Evolutionary conservation across 1,140 invertebrate genomes (phyloP), one percentile per base, ranked within the genome.

Genomic region (Limonius californicus): DNA sequence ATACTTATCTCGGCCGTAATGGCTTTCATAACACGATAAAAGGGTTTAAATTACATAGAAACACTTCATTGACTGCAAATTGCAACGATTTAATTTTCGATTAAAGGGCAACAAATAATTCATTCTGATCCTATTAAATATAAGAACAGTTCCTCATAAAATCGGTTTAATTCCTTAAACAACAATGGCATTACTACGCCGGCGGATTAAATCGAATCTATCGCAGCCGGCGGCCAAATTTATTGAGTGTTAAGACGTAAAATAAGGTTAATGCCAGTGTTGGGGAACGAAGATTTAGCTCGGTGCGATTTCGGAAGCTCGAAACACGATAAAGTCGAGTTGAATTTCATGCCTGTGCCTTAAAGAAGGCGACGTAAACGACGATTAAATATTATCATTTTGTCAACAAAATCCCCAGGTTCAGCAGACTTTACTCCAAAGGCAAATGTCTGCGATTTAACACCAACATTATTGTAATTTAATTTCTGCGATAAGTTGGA

Each of bases 191-290:
- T 63, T 63, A 63, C 50, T 59, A 45, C 47, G 32, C 54, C 42
- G 30, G 3, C 27, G 56, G 57, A 54, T 50, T 50, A 50, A 50
- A 50, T 53, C 57, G 47, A 54, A 58, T 58, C 57, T 47, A 59
- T 57, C 47, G 61, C 57, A 58, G 35, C 61, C 55, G 54, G 20
- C 45, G 55, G 45, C 55, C 27, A 56, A 63, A 63, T 63, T 63
- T 63, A 63, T 63, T 56, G 62, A 63, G 54, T 63, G 57, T 56
- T 43, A 63, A 63, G 62, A 63, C 62, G 62, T 63, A 58, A 63
- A 63, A 63, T 63, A 63, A 63, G 62, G 62, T 63, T 63, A 63
- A 62, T 63, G 56, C 57, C 57, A 45, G 45, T 50, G 20, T 50
- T 30, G 32, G 55, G 56, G 55, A 58, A 55, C 47, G 53, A 59